A percentile compares a stretch with the other conserved stretches of the same genome.
Conservation (phyloP, 2,888 invertebrate species). For the Leptinotarsa peninsularis region DNA sequence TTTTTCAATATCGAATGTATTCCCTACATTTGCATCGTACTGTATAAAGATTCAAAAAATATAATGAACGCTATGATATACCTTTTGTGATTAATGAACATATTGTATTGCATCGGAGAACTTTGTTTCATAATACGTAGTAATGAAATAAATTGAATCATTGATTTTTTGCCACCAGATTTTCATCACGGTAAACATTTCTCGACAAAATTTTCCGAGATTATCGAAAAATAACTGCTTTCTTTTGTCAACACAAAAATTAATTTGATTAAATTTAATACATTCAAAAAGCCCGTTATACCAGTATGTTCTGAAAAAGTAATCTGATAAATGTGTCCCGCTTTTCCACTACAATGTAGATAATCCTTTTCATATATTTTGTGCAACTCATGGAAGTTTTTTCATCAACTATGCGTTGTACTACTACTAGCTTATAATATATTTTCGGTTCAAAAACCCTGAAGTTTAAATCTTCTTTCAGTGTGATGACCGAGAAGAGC, state of each 20-base stretch:
- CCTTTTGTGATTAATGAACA: too few relatives aligned
- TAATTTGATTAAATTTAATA: not conserved
- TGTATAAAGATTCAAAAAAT: too few relatives aligned
- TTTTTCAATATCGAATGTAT: too few relatives aligned
- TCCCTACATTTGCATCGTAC: too few relatives aligned
- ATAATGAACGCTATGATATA: too few relatives aligned
- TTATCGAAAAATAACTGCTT: too few relatives aligned
- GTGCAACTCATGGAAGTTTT: not conserved
- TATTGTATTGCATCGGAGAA: too few relatives aligned
- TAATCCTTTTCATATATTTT: not conserved
- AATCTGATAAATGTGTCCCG: not conserved
- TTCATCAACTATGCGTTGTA: not conserved
- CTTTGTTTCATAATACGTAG: too few relatives aligned
- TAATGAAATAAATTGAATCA: too few relatives aligned
- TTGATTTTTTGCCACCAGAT: too few relatives aligned
- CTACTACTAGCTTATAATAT: not conserved
- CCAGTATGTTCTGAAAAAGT: not conserved
- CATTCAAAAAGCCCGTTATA: not conserved
- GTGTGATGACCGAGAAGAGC: not conserved
- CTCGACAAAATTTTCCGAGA: not conserved
- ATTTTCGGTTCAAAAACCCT: not conserved
- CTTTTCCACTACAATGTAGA: not conserved
- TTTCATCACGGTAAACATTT: not conserved
- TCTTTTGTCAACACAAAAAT: too few relatives aligned
- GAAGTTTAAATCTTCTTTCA: not conserved